A percentile compares a stretch with the other conserved stretches of the same genome.
Evolutionary conservation across 1,140 invertebrate species (phyloP).

Genomic region (Zaprionus tsacasi): DNA sequence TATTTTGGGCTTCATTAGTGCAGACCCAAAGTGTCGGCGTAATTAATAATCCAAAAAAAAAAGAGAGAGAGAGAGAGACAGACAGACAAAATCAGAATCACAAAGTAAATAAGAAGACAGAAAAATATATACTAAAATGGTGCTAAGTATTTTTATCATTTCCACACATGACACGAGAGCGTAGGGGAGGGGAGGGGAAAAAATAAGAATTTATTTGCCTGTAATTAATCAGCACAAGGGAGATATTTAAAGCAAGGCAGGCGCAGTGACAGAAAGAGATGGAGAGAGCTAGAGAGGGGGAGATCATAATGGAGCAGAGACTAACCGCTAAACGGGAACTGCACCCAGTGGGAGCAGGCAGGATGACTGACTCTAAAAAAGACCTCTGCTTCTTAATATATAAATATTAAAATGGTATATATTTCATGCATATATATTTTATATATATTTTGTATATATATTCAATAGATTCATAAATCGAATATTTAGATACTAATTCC

Average conservation of each 20-base stretch:
- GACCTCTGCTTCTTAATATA: too few species aligned
- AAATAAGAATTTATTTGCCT: slow-evolving; percentile 61
- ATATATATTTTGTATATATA: too few species aligned
- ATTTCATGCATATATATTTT: too few species aligned
- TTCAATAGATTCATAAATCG: too few species aligned
- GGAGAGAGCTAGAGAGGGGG: neutral
- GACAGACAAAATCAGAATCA: slow-evolving; percentile 6
- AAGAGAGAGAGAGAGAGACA: too few species aligned
- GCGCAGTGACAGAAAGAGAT: neutral
- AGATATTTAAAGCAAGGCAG: slow-evolving; percentile 17
- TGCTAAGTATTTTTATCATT: slow-evolving; percentile 71
- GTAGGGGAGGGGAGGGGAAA: neutral
- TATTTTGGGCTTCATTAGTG: slow-evolving; percentile 76
- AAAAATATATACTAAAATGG: slow-evolving; percentile 33
- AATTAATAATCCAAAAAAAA: slow-evolving; percentile 65
- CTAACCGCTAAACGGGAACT: too few species aligned
- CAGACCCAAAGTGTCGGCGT: slow-evolving; percentile 64
- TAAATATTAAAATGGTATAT: too few species aligned
- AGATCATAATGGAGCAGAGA: too few species aligned
- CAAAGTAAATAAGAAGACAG: slow-evolving; percentile 24
- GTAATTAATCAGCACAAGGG: slow-evolving; percentile 62
- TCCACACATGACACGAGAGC: slow-evolving; percentile 48
- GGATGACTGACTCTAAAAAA: too few species aligned
- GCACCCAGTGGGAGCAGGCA: too few species aligned
- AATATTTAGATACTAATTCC: too few species aligned